Base-by-base conservation (phyloP, 2,113 vertebrate genomes). In the Polyodon spathula region DNA sequence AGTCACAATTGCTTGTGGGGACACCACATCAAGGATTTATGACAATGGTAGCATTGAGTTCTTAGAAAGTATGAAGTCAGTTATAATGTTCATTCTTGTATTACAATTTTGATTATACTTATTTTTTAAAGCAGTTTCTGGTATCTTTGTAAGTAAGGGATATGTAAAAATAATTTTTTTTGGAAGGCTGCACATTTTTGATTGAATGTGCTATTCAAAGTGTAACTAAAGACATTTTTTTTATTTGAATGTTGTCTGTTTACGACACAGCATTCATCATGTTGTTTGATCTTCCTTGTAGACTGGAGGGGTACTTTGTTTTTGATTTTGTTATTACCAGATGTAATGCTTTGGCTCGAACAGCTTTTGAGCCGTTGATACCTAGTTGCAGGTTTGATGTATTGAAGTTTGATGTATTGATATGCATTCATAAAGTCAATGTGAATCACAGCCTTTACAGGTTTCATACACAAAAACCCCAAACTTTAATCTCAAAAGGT, bases 161-260 rank as follows among this genome's bases (percentile, higher is more conserved):
- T 12, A 8, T 16, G 17, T 14, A 15, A 16, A 40, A 41, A 42
- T 40, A 43, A 10, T 27, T 4, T 3, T 40, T 17, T 44, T 58
- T 58, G 4, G 40, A 37, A 40, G 40, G 27, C 3, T 50, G 5
- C n/a, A 14, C 11, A 5, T 27, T 10, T 39, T 40, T 3, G 16
- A 43, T 17, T 43, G 16, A 41, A 58, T 43, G n/a, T 42, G 11
- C 40, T 42, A 16, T 37, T 56, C 9, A 56, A 40, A 10, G 41
- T 58, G n/a, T n/a, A 4, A 42, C 56, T 40, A 58, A 58, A 43
- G 56, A 40, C 56, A 58, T 8, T 39, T 3, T 3, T 58, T 41
- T 58, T 2, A 37, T 39, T 14, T 56, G 9, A 6, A 56, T 14
- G n/a, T 14, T 38, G 54, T 56, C 37, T 56, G 54, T 56, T 38